phyloP scores from a whole-genome alignment of 2,113 vertebrate species.

The Mormoops blainvillei region DNA sequence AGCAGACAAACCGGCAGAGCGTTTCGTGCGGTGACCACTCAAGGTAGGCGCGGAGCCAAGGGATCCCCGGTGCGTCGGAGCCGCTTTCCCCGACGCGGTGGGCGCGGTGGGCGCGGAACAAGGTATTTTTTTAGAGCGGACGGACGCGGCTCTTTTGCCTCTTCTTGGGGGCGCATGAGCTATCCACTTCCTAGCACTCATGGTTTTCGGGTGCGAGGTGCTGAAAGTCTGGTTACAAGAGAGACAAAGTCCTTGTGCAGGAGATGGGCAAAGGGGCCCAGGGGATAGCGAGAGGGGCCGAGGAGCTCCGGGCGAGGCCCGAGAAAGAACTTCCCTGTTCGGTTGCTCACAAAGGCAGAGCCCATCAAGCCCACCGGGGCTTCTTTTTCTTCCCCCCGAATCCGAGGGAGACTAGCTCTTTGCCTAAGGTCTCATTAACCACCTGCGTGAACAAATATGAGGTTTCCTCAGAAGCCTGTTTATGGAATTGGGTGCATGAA shows the following conservation, averaged over 20 bases:
- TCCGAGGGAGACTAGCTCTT: background rate
- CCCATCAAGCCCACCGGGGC: accelerated
- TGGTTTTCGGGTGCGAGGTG: background rate
- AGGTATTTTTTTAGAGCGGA: background rate
- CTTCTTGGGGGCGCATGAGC: background rate
- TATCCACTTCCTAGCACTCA: background rate
- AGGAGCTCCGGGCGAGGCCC: background rate
- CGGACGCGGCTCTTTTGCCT: background rate
- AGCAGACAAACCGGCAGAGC: background rate
- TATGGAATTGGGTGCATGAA: background rate
- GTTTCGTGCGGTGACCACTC: background rate
- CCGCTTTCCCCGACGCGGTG: background rate
- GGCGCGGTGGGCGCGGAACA: accelerated
- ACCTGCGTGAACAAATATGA: background rate
- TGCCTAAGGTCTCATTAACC: background rate
- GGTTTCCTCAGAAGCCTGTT: background rate
- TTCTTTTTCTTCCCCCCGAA: background rate
- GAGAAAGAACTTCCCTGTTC: background rate
- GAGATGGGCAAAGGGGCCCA: background rate
- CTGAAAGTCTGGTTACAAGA: background rate
- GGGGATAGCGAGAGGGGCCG: background rate
- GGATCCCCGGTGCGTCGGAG: too few species aligned
- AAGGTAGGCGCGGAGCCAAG: conserved; percentile 3
- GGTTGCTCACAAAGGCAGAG: background rate
- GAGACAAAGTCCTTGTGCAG: background rate